Percentiles rank a stretch among this genome's conserved stretches.
Conservation (phyloP, 2,888 invertebrate genomes). For the Tetranychus piercei region DNA sequence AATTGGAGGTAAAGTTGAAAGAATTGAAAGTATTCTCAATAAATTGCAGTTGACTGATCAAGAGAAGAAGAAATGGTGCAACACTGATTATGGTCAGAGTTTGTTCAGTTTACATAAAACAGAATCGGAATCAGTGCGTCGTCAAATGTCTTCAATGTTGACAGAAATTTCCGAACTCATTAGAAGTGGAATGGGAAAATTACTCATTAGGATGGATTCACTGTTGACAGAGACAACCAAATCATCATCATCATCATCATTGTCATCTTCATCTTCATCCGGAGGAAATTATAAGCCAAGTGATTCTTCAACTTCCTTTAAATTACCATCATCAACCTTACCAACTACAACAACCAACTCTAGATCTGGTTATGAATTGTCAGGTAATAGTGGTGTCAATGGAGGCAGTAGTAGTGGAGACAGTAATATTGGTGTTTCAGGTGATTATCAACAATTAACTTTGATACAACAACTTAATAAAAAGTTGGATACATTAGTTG, state of each 20-base stretch:
- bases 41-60: background rate
- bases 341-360: background rate
- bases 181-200: background rate
- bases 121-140: background rate
- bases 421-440: background rate
- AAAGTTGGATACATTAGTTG: background rate
- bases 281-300: background rate
- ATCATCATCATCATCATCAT: background rate
- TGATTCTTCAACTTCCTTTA: background rate
- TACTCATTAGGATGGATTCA: background rate
- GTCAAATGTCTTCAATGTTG: background rate
- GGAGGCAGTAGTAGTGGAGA: background rate
- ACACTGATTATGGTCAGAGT: background rate
- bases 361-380: background rate
- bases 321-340: background rate
- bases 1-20: background rate
- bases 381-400: background rate
- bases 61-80: background rate
- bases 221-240: background rate
- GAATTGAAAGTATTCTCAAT: background rate
- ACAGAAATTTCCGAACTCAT: background rate
- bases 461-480: background rate
- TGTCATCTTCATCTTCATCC: background rate
- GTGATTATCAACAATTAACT: background rate
- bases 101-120: background rate